Conservation (phyloP, 2,797 vertebrate genomes). For the Pseudochromis fuscus region DNA sequence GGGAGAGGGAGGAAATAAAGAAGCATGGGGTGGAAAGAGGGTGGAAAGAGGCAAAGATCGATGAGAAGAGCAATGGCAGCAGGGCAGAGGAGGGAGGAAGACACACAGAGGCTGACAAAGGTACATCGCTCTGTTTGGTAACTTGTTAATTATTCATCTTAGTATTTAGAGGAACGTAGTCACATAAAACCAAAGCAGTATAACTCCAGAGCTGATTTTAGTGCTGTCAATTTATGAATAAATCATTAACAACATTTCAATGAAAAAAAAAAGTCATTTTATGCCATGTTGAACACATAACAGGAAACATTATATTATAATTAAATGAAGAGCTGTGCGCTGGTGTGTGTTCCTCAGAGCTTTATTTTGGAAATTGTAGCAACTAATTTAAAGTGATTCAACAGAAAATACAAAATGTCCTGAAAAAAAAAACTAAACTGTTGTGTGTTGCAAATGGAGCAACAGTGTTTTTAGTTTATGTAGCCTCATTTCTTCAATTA, state of each 20-base stretch:
- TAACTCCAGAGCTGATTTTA: slow-evolving; percentile 6
- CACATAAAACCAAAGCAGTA: slow-evolving; percentile 12
- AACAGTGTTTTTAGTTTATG: not conserved
- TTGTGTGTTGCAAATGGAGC: not conserved
- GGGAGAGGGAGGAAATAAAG: slow-evolving; percentile 52
- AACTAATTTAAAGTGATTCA: not conserved
- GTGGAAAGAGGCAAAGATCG: slow-evolving; percentile 48
- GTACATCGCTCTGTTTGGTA: slow-evolving; percentile 40
- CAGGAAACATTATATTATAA: slow-evolving; percentile 24
- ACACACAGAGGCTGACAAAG: slow-evolving; percentile 35
- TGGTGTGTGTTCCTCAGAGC: not conserved
- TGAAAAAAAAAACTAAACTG: not conserved
- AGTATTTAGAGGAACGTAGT: slow-evolving; percentile 44
- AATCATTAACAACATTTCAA: slow-evolving; percentile 45
- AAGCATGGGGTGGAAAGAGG: slow-evolving; percentile 34
- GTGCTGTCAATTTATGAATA: slow-evolving; percentile 39
- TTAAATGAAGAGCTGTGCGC: not conserved
- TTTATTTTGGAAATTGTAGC: slow-evolving; percentile 6
- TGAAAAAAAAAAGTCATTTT: slow-evolving; percentile 46
- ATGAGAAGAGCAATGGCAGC: slow-evolving; percentile 18
- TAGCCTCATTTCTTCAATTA: too few species aligned
- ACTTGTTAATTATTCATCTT: slow-evolving; percentile 64
- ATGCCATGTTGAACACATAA: slow-evolving; percentile 35
- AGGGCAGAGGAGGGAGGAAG: slow-evolving; percentile 23
- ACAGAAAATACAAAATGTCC: too few species aligned